phyloP scores from a whole-genome alignment of 53 echinoderm and acorn worm genomes.

The Mesocentrotus franciscanus region DNA sequence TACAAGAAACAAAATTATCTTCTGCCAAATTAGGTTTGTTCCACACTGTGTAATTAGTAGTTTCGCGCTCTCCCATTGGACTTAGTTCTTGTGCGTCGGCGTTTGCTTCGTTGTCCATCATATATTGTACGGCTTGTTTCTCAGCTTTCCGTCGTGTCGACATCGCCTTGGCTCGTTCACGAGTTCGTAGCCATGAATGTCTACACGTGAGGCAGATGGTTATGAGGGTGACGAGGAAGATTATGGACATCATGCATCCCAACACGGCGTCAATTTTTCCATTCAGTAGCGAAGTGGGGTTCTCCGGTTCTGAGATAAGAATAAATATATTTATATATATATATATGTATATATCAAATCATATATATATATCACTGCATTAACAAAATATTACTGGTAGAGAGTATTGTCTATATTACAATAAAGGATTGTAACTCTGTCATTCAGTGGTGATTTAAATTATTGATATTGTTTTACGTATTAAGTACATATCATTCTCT shows the following conservation, averaged over 20 bases:
- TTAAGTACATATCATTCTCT: too few species aligned
- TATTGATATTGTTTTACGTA: not conserved
- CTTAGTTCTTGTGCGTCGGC: slow-evolving; percentile 64
- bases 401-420: too few species aligned
- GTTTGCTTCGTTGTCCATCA: slow-evolving; percentile 86
- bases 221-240: slow-evolving; percentile 77
- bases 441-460: too few species aligned
- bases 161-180: slow-evolving; percentile 83
- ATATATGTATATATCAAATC: too few species aligned
- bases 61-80: slow-evolving; percentile 47
- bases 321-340: not conserved
- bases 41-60: slow-evolving; percentile 56
- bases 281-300: slow-evolving; percentile 56
- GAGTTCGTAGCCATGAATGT: slow-evolving; percentile 89
- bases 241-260: slow-evolving; percentile 83
- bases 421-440: too few species aligned
- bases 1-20: not conserved
- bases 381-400: too few species aligned
- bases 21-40: slow-evolving; percentile 29
- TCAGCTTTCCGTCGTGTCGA: slow-evolving; percentile 73
- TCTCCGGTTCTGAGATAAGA: slow-evolving; percentile 65
- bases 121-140: slow-evolving; percentile 81
- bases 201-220: slow-evolving; percentile 86
- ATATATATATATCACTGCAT: too few species aligned
- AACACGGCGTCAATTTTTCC: slow-evolving; percentile 82